phyloP scores from a whole-genome alignment of 2,888 invertebrate species.

The Lamellibrachia satsuma region DNA sequence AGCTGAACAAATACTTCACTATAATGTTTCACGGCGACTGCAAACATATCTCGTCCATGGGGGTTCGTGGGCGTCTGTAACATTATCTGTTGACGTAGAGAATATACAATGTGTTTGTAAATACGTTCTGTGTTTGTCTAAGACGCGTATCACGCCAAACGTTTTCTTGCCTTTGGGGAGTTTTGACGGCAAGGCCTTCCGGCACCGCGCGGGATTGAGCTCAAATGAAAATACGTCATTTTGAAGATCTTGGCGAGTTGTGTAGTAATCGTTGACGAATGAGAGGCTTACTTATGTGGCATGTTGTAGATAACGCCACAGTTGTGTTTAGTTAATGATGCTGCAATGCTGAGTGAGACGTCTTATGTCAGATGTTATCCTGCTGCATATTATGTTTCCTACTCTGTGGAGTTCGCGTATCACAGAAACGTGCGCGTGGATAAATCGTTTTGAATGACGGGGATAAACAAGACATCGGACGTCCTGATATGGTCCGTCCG shows the following conservation, averaged over 20 bases:
- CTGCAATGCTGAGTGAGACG: background rate
- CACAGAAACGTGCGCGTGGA: background rate
- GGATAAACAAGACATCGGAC: background rate
- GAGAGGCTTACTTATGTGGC: background rate
- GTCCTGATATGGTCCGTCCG: background rate
- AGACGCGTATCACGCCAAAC: background rate
- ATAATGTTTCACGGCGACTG: background rate
- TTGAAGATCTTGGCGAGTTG: background rate
- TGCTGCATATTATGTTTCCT: background rate
- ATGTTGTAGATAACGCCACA: background rate
- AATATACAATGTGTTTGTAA: background rate
- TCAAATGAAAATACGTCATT: background rate
- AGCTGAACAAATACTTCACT: background rate
- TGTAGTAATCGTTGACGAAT: background rate
- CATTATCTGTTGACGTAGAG: background rate
- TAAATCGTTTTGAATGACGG: background rate
- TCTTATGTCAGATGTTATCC: background rate
- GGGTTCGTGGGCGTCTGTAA: background rate
- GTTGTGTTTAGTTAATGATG: background rate
- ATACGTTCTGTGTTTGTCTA: background rate
- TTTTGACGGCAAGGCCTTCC: background rate
- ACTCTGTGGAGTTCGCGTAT: background rate
- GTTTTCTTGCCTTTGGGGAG: background rate
- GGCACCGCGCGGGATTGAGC: background rate
- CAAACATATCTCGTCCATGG: background rate